Conservation (phyloP, 2,888 invertebrate species). For the Catocala nupta region DNA sequence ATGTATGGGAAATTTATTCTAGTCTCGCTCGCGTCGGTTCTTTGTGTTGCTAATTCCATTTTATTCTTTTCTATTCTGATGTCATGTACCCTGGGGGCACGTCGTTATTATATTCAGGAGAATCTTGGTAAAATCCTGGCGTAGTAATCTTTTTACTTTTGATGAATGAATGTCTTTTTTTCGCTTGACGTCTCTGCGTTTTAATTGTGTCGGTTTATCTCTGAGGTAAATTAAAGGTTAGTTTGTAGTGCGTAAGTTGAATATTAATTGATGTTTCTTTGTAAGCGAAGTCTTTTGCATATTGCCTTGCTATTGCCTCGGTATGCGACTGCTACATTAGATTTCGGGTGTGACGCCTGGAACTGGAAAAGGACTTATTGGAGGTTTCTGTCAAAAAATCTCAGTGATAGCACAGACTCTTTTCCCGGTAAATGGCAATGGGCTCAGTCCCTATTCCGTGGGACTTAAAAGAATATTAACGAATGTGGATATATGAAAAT, state of each 20-base stretch:
- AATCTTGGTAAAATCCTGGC: constrained; percentile 45
- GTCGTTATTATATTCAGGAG: constrained; percentile 58
- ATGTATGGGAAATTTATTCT: constrained; percentile 72
- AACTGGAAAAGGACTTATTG: too few species aligned
- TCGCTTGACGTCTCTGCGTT: constrained; percentile 2
- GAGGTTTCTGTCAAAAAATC: too few species aligned
- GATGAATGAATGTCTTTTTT: constrained; percentile 30
- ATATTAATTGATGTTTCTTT: too few species aligned
- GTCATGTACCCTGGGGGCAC: constrained; percentile 61
- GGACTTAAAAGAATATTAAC: too few species aligned
- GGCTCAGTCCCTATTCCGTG: too few species aligned
- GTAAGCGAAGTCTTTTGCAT: too few species aligned
- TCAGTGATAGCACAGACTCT: too few species aligned
- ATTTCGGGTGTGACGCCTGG: too few species aligned
- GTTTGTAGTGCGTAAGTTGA: background rate
- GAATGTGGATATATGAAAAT: too few species aligned
- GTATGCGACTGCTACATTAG: too few species aligned
- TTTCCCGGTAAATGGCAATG: too few species aligned
- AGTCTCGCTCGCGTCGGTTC: constrained; percentile 60
- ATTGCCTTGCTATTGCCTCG: too few species aligned
- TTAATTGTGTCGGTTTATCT: constrained; percentile 24
- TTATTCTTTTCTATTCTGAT: constrained; percentile 68
- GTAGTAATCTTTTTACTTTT: constrained; percentile 37
- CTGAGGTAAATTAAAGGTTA: background rate
- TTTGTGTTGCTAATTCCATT: constrained; percentile 78